Conservation (phyloP, 2,797 vertebrate species). For the Chloroceryle inda region DNA sequence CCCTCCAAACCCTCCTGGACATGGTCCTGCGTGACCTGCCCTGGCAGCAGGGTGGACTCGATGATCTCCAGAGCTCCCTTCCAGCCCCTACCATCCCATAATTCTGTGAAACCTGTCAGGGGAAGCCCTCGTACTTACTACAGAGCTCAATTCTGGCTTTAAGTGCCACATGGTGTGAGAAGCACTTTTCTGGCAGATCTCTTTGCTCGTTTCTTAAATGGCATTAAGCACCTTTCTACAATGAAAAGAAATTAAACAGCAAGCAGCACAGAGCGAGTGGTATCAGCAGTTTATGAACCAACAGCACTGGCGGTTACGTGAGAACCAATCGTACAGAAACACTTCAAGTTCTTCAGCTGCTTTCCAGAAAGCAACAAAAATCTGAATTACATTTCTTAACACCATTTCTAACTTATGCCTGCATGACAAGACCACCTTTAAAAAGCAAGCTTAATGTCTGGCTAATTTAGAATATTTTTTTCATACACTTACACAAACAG, state of each 20-base stretch:
- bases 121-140: not conserved
- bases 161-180: not conserved
- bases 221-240: not conserved
- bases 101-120: not conserved
- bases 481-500: not conserved
- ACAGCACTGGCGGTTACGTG: not conserved
- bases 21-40: no score
- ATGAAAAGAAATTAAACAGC: conserved; percentile 11
- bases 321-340: not conserved
- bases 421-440: not conserved
- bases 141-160: not conserved
- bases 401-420: not conserved
- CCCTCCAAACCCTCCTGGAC: no score
- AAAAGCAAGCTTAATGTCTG: not conserved
- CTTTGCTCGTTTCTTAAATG: not conserved
- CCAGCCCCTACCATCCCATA: no score
- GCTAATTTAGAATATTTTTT: not conserved
- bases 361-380: not conserved
- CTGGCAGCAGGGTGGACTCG: no score
- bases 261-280: not conserved
- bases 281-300: not conserved
- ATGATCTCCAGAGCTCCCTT: no score
- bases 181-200: not conserved
- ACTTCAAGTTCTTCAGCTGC: not conserved
- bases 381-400: not conserved